Percentiles rank a stretch among this genome's conserved stretches.
Evolutionary conservation across 2,888 invertebrate genomes (phyloP).

Genomic region (Drosophila percnosoma): DNA sequence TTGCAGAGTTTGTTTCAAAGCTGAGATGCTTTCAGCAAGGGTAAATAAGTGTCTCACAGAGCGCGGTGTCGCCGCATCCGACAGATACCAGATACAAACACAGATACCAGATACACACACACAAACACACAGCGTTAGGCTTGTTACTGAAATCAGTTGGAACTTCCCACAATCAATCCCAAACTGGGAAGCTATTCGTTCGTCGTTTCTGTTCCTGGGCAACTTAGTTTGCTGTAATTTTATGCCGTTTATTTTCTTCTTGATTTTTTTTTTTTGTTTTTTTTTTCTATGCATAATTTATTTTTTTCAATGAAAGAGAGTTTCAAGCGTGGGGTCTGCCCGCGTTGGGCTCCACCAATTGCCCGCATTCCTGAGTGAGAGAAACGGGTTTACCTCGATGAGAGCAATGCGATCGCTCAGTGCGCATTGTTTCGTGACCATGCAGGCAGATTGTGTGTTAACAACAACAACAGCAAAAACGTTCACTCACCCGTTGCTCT

Average conservation of each 20-base stretch:
- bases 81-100: constrained; percentile 30
- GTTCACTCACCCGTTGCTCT: constrained; percentile 47
- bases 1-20: constrained; percentile 10
- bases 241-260: constrained; percentile 45
- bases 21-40: constrained; percentile 27
- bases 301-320: constrained; percentile 67
- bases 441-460: constrained; percentile 21
- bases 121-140: constrained; percentile 7
- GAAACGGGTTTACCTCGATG: constrained; percentile 69
- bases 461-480: constrained; percentile 10
- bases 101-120: constrained; percentile 13
- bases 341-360: constrained; percentile 45
- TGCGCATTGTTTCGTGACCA: constrained; percentile 55
- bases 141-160: constrained; percentile 50
- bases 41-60: constrained; percentile 13
- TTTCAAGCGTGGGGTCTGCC: constrained; percentile 6
- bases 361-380: constrained; percentile 71
- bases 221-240: constrained; percentile 57
- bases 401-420: constrained; percentile 24
- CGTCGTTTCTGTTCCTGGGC: constrained; percentile 42
- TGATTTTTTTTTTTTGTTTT: background rate
- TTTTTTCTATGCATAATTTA: constrained; percentile 68
- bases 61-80: constrained; percentile 37
- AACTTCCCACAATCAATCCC: constrained; percentile 68
- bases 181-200: constrained; percentile 19